Percentiles rank a stretch among this genome's conserved stretches.
Conservation (phyloP, 2,113 vertebrate genomes). For the Actinemys pallida region DNA sequence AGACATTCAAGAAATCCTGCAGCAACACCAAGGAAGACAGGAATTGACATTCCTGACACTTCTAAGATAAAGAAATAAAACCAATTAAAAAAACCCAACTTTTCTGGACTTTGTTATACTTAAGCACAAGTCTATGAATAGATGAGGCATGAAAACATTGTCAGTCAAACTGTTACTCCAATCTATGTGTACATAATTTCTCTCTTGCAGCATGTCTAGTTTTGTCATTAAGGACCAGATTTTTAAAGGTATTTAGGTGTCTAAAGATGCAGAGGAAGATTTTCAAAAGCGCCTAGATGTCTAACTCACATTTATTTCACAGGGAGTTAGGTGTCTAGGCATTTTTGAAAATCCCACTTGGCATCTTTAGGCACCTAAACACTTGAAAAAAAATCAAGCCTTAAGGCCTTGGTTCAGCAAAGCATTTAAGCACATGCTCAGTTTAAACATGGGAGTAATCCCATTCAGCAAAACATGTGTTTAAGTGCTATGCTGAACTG, state of each 20-base stretch:
- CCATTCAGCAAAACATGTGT: not conserved
- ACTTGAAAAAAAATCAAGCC: not conserved
- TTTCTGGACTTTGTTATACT: not conserved
- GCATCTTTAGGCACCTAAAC: not conserved
- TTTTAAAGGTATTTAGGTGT: not conserved
- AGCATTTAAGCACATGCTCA: rapidly evolving
- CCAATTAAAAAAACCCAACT: not conserved
- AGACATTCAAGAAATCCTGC: not conserved
- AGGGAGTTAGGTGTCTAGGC: not conserved
- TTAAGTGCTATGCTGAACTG: not conserved
- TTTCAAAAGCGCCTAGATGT: not conserved
- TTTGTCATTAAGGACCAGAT: not conserved
- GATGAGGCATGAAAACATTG: not conserved
- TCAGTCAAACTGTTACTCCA: not conserved
- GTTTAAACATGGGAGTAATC: not conserved
- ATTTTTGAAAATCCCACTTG: not conserved
- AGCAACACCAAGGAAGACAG: not conserved
- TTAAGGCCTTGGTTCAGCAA: not conserved
- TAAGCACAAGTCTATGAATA: not conserved
- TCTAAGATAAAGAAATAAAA: not conserved
- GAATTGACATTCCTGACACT: not conserved
- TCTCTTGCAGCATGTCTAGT: not conserved
- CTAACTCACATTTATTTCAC: not conserved
- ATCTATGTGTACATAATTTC: not conserved
- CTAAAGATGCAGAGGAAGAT: not conserved